phyloP scores from a whole-genome alignment of 1,140 invertebrate species.

The Coelopa frigida region DNA sequence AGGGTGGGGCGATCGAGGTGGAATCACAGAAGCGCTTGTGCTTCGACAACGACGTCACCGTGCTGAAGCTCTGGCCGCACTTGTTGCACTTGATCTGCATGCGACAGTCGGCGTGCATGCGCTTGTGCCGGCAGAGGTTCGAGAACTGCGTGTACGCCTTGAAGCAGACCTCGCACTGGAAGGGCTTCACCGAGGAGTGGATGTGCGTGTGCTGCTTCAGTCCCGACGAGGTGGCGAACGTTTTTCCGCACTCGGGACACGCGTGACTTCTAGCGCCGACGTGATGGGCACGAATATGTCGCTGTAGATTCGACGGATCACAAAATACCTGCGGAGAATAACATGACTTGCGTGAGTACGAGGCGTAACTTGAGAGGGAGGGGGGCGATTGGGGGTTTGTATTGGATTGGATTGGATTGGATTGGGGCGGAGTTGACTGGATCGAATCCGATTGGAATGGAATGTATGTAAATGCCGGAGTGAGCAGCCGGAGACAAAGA shows the following conservation, averaged over 20 bases:
- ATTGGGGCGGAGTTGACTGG: no score
- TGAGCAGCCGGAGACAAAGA: no score
- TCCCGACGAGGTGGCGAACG: constrained; percentile 93
- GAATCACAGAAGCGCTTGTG: constrained; percentile 80
- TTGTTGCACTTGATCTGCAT: constrained; percentile 85
- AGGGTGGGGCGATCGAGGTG: constrained; percentile 47
- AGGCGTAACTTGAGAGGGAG: no score
- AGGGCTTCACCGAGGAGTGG: constrained; percentile 96
- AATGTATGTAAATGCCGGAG: no score
- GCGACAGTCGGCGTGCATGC: constrained; percentile 92
- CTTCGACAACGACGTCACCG: constrained; percentile 74
- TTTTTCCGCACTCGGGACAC: constrained; percentile 96
- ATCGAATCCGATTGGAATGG: no score
- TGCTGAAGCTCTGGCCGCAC: constrained; percentile 86
- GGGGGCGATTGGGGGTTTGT: no score
- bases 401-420: no score
- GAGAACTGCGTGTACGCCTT: constrained; percentile 99
- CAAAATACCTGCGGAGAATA: constrained; percentile 71
- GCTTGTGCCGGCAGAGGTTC: constrained; percentile 97
- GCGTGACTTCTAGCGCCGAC: constrained; percentile 88
- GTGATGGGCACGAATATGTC: constrained; percentile 91
- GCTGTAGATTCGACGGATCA: constrained; percentile 91
- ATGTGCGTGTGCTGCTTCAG: constrained; percentile 99
- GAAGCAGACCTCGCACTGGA: constrained; percentile 87
- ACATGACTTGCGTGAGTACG: no score